phyloP scores from a whole-genome alignment of 2,888 invertebrate species.

The Flabesymbios commensalis region DNA sequence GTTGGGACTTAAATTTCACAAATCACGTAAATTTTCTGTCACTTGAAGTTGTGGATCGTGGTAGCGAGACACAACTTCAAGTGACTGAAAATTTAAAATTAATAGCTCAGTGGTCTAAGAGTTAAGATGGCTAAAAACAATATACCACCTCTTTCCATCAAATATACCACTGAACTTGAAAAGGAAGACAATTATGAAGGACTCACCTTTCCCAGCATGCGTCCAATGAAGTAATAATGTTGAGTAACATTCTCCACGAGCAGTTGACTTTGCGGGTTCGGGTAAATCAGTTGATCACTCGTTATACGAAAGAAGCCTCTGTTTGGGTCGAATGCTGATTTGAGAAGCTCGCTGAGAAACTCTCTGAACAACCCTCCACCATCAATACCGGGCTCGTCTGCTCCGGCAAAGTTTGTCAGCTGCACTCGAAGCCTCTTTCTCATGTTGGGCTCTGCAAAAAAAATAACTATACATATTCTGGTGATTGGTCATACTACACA shows the following conservation, averaged over 20 bases:
- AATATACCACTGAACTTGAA: too few relatives aligned
- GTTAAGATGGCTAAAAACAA: too few relatives aligned
- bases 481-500: too few relatives aligned
- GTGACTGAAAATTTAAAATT: too few relatives aligned
- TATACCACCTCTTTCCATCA: too few relatives aligned
- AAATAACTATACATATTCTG: neutral
- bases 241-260: conserved; percentile 83
- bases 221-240: conserved; percentile 93
- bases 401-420: conserved; percentile 84
- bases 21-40: too few relatives aligned
- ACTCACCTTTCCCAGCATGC: conserved; percentile 84
- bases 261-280: conserved; percentile 85
- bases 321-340: conserved; percentile 93
- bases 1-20: too few relatives aligned
- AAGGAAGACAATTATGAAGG: too few relatives aligned
- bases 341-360: conserved; percentile 89
- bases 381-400: conserved; percentile 95
- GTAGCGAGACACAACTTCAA: too few relatives aligned
- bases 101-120: too few relatives aligned
- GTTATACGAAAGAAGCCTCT: conserved; percentile 89
- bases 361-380: conserved; percentile 97
- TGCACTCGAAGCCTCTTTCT: conserved; percentile 85
- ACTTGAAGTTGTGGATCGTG: too few relatives aligned
- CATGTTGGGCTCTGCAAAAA: conserved; percentile 77
- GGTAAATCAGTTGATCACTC: conserved; percentile 90